These are phyloP conservation scores for Myioborus melanocephalus DNA, from an alignment of 2,797 vertebrate species.

Conservation along the genomic window DNA sequence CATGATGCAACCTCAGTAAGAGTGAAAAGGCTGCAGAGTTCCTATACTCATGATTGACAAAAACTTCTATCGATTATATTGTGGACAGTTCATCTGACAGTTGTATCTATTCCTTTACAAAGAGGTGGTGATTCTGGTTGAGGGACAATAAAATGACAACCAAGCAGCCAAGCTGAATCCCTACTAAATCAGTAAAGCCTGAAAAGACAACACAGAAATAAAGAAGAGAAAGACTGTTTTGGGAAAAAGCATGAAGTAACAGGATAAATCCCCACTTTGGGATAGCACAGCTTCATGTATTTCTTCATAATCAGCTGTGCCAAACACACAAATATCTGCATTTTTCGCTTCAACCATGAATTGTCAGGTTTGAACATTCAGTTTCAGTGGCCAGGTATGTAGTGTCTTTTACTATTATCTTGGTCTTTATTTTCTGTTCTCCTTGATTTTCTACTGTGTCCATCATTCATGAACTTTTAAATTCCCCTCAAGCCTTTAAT, in stretches of 20 bases:
- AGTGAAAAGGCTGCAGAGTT: background rate
- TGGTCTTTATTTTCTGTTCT: constrained; percentile 3
- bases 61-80: background rate
- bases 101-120: background rate
- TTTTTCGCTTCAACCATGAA: background rate
- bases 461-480: constrained; percentile 17
- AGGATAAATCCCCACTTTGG: background rate
- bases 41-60: background rate
- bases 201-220: background rate
- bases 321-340: background rate
- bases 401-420: background rate
- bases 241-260: background rate
- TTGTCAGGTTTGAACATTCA: background rate
- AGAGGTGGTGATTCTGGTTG: background rate
- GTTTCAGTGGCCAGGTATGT: background rate
- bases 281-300: background rate
- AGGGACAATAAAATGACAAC: background rate
- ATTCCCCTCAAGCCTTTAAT: constrained; percentile 36
- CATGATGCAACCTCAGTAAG: background rate
- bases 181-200: background rate
- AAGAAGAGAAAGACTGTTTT: background rate
- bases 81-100: background rate
- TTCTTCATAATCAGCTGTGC: background rate
- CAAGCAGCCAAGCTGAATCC: background rate
- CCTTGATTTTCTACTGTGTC: constrained; percentile 41